A percentile compares a stretch with the other conserved stretches of the same genome.
Conservation (phyloP, 2,113 vertebrate species). For the Heteronetta atricapilla region DNA sequence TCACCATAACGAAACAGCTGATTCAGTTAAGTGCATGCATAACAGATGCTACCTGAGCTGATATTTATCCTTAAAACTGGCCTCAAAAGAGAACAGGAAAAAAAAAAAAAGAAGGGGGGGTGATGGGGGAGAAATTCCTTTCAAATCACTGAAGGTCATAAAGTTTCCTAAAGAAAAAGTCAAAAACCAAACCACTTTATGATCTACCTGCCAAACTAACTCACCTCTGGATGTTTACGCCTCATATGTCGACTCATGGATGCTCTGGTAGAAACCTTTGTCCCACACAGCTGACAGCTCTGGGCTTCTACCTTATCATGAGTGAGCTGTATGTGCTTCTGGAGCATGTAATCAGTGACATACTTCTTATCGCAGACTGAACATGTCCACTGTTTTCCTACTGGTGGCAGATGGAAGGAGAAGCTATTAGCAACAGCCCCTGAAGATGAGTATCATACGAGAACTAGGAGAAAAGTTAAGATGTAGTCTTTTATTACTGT, state of each 20-base stretch:
- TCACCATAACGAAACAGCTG: neutral
- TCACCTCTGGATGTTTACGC: slow-evolving; percentile 96
- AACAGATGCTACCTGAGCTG: neutral
- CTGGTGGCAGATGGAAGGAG: slow-evolving; percentile 72
- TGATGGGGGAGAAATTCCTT: neutral
- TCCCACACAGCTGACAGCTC: slow-evolving; percentile 94
- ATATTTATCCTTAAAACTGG: neutral
- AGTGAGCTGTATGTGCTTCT: slow-evolving; percentile 97
- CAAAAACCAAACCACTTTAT: neutral
- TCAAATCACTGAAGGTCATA: neutral
- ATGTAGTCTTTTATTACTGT: neutral
- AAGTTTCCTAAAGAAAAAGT: neutral
- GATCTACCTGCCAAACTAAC: neutral
- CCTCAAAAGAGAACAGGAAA: neutral
- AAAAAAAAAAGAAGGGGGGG: neutral
- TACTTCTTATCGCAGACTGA: slow-evolving; percentile 96
- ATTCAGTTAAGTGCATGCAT: neutral
- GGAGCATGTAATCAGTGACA: slow-evolving; percentile 98
- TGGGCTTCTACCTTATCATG: slow-evolving; percentile 98
- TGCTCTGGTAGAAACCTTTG: slow-evolving; percentile 95
- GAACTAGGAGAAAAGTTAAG: neutral
- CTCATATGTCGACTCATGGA: slow-evolving; percentile 98
- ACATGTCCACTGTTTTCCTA: slow-evolving; percentile 97
- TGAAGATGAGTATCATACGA: neutral
- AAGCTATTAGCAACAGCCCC: neutral